Base-by-base conservation (phyloP, 2,113 vertebrate species). In the Osmerus mordax region DNA sequence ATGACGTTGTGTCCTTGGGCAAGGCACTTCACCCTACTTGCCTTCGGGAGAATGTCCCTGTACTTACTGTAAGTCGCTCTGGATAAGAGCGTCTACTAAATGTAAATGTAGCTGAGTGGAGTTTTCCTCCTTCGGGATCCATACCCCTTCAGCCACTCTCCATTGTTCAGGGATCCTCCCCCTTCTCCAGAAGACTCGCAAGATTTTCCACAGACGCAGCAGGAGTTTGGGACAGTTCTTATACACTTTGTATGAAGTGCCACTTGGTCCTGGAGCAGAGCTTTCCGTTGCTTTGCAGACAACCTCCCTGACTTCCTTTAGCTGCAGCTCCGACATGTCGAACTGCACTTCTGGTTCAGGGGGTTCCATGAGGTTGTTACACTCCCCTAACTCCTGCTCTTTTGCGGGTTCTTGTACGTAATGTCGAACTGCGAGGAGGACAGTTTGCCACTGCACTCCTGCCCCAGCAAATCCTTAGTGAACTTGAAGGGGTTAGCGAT, bases 201-300 rank as follows among this genome's bases (percentile, higher is more conserved):
- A 62, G 29, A 66, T 51, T 5, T 61, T 71, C 41, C 64, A 77
- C 15, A 71, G 64, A 28, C 7, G 47, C 36, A 62, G 59, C 14
- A 69, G 55, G 65, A 74, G 60, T 52, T 74, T 74, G 32, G 63
- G 54, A 29, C 67, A 71, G 47, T 75, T 51, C 65, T 75, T 75
- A 36, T 77, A 68, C 47, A 69, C 65, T 4, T 69, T 55, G 13
- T 56, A 16, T 59, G 29, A 53, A 25, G 32, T 78, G 23, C 23
- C 23, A 23, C 23, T 23, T 2, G 23, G 23, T 23, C 2, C 23
- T 23, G 23, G 23, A 1, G 23, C 23, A 23, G 23, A 23, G 23
- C 1, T 23, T 23, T 1, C 23, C 23, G 1, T 23, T 23, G 23
- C 23, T 23, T 23, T 23, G 23, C 23, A 1, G 23, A 23, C 23